Conservation (phyloP, 53 echinoderm and acorn worm genomes). For the Holothuria scabra region DNA sequence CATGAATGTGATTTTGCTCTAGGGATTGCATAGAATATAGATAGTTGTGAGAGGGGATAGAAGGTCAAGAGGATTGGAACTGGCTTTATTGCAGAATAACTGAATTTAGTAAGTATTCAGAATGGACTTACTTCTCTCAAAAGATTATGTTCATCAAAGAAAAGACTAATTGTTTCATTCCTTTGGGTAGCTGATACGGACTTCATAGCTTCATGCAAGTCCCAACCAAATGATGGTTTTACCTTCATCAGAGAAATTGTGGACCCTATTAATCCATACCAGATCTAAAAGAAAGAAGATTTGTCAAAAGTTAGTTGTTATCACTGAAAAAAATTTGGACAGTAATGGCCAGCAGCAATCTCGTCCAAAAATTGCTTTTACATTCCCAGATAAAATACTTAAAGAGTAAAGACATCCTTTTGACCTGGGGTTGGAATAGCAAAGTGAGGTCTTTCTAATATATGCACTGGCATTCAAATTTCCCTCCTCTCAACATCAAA, state of each 20-base stretch:
- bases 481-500: too few relatives aligned
- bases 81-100: too few relatives aligned
- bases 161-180: background rate
- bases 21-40: too few relatives aligned
- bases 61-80: too few relatives aligned
- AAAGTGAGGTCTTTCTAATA: too few relatives aligned
- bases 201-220: background rate
- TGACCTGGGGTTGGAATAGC: too few relatives aligned
- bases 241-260: slow-evolving; percentile 9
- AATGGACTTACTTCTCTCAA: slow-evolving; percentile 3
- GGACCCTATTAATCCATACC: slow-evolving; percentile 9
- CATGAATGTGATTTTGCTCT: too few relatives aligned
- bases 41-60: too few relatives aligned
- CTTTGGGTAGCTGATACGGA: background rate
- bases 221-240: slow-evolving; percentile 11
- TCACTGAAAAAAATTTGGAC: background rate
- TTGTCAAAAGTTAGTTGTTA: background rate
- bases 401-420: too few relatives aligned
- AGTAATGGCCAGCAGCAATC: background rate
- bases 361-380: background rate
- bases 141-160: background rate
- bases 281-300: background rate
- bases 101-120: too few relatives aligned
- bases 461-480: too few relatives aligned
- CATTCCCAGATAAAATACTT: too few relatives aligned